These are phyloP conservation scores for Arge pagana DNA, from an alignment of 2,888 invertebrate species.

Conservation along the genomic window DNA sequence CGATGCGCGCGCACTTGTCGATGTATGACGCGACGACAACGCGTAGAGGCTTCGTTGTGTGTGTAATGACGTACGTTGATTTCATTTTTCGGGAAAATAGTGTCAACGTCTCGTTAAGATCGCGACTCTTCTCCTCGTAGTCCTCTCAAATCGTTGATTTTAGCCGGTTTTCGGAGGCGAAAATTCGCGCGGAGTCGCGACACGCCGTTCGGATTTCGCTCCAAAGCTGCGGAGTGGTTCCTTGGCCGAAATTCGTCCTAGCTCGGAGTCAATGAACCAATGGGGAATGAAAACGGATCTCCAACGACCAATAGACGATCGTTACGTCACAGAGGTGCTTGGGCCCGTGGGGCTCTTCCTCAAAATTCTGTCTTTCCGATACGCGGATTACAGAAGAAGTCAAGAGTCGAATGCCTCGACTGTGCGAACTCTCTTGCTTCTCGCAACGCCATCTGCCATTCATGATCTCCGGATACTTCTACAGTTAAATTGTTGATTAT, in stretches of 20 bases:
- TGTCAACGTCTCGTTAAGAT: slow-evolving; percentile 49
- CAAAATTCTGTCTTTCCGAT: slow-evolving; percentile 58
- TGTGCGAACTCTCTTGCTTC: slow-evolving; percentile 21
- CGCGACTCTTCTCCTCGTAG: slow-evolving; percentile 20
- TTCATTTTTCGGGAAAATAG: slow-evolving; percentile 56
- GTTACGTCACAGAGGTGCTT: slow-evolving; percentile 51
- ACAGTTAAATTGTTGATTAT: slow-evolving; percentile 58
- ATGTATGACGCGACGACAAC: no score
- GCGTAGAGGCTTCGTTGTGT: no score
- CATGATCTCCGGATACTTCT: slow-evolving; percentile 41
- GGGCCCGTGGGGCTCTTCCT: slow-evolving; percentile 57
- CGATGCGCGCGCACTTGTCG: no score
- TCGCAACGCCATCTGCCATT: slow-evolving; percentile 17
- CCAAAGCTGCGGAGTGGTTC: slow-evolving; percentile 19
- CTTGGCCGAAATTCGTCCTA: slow-evolving; percentile 47
- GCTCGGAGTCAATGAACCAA: slow-evolving; percentile 43
- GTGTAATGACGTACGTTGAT: slow-evolving; percentile 22
- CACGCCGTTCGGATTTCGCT: neutral
- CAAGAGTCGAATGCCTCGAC: slow-evolving; percentile 28
- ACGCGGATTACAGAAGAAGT: slow-evolving; percentile 47
- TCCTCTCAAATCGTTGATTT: no score
- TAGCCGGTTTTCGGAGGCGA: no score
- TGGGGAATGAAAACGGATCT: slow-evolving; percentile 51
- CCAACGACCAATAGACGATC: slow-evolving; percentile 50
- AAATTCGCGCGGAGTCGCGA: neutral